phyloP scores from a whole-genome alignment of 64 coral and sea anemone species.

The Porites australiensis region DNA sequence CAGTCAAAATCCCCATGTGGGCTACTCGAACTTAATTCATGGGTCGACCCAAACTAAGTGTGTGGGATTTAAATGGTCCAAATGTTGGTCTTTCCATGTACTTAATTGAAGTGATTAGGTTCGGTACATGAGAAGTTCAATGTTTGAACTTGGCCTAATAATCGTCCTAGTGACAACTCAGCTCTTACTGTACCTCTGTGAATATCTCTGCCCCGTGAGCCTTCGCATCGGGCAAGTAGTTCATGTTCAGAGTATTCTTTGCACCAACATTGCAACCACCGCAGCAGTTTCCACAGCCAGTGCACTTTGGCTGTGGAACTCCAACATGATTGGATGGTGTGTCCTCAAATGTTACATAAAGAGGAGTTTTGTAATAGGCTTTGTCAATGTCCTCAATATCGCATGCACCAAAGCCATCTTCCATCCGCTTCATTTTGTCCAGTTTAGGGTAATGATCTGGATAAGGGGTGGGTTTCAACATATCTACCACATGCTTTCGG shows the following conservation, averaged over 20 bases:
- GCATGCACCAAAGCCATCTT: slow-evolving; percentile 8
- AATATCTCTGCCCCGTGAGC: slow-evolving; percentile 70
- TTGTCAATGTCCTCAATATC: slow-evolving; percentile 75
- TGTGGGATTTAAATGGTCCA: too few species aligned
- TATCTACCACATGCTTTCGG: slow-evolving; percentile 55
- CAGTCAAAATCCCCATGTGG: too few species aligned
- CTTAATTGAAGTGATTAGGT: too few species aligned
- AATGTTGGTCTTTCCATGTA: too few species aligned
- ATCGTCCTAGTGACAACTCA: neutral
- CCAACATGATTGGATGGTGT: slow-evolving; percentile 73
- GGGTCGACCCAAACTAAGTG: too few species aligned
- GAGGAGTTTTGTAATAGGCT: slow-evolving; percentile 55
- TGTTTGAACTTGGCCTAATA: too few species aligned
- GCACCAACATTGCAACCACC: slow-evolving; percentile 77
- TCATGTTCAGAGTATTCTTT: slow-evolving; percentile 79
- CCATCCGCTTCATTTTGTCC: slow-evolving; percentile 67
- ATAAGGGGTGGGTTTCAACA: slow-evolving; percentile 69
- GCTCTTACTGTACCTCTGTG: slow-evolving; percentile 26
- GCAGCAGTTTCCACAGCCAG: slow-evolving; percentile 70
- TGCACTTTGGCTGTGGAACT: slow-evolving; percentile 72
- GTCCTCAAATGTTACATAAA: slow-evolving; percentile 77
- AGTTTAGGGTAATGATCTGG: slow-evolving; percentile 42
- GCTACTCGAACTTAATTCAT: too few species aligned
- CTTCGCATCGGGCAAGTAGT: slow-evolving; percentile 76
- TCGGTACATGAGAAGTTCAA: too few species aligned